A percentile compares a stretch with the other conserved stretches of the same genome.
Conservation (phyloP, 2,113 vertebrate species). For the Fregata magnificens region DNA sequence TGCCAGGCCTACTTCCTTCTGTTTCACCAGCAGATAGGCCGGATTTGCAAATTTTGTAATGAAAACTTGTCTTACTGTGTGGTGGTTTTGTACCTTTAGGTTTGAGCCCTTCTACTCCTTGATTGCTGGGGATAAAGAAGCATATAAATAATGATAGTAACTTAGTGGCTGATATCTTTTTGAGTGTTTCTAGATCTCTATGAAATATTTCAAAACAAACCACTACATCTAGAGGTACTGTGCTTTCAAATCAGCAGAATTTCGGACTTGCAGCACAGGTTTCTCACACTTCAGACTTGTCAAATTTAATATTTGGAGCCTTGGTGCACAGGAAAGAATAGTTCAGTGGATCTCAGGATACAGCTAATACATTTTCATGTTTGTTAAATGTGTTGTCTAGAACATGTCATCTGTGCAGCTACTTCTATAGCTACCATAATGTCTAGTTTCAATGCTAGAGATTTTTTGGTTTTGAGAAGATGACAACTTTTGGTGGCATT, state of each 20-base stretch:
- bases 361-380: neutral
- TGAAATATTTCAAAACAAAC: neutral
- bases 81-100: neutral
- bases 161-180: neutral
- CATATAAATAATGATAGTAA: neutral
- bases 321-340: neutral
- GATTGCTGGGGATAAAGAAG: neutral
- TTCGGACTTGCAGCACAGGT: neutral
- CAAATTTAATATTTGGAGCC: neutral
- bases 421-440: neutral
- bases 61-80: neutral
- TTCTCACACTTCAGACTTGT: neutral
- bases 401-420: neutral
- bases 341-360: neutral
- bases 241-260: neutral
- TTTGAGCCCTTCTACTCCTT: neutral
- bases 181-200: neutral
- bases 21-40: neutral
- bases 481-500: neutral
- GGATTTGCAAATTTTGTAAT: neutral
- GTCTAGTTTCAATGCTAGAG: neutral
- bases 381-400: neutral
- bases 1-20: neutral
- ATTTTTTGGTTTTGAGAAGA: neutral
- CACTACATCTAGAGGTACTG: neutral